Conservation (phyloP, 2,797 vertebrate species). For the Gadopsis marmoratus region DNA sequence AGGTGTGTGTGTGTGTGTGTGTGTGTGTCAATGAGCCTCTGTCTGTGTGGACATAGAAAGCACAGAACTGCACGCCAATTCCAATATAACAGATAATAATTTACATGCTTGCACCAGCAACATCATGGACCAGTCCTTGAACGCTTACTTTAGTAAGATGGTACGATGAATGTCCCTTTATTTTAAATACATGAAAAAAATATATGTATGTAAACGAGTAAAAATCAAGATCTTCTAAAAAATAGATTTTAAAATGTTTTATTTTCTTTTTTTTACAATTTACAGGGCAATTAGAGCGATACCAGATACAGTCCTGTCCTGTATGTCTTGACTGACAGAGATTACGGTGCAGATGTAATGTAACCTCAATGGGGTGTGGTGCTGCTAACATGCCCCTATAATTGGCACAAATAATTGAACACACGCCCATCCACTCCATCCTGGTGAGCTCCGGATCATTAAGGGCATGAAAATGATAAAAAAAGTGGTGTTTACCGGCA, state of each 20-base stretch:
- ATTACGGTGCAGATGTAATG: neutral
- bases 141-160: neutral
- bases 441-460: neutral
- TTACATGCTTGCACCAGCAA: no score
- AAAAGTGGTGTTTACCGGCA: conserved; percentile 19
- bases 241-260: no score
- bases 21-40: no score
- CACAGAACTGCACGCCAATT: neutral
- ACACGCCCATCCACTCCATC: neutral
- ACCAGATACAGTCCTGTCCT: no score
- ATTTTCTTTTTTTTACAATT: neutral
- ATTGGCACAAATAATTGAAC: conserved; percentile 5
- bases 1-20: neutral
- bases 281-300: neutral
- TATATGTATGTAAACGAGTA: no score
- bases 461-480: neutral
- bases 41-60: no score
- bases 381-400: neutral
- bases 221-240: no score
- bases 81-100: neutral
- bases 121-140: no score
- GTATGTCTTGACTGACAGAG: neutral
- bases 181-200: neutral
- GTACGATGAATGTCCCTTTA: neutral
- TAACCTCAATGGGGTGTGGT: neutral